Percentiles rank a stretch among this genome's conserved stretches.
Conservation (phyloP, 2,888 invertebrate genomes). For the Euplexia lucipara region DNA sequence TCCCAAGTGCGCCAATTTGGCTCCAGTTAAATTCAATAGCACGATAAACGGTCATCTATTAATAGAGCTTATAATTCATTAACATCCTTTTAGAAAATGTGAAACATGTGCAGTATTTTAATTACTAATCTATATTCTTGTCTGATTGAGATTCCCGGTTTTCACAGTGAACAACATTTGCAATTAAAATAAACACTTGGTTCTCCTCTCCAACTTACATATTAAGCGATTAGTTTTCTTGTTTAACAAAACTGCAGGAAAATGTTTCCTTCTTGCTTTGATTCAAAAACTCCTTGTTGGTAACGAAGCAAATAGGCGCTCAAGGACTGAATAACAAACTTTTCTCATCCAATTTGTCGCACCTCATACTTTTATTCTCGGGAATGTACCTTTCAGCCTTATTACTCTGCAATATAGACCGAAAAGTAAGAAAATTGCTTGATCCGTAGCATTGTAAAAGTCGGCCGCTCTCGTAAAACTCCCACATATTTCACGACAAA, state of each 20-base stretch:
- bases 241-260: constrained; percentile 48
- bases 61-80: constrained; percentile 17
- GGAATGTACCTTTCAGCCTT: constrained; percentile 81
- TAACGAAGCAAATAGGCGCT: constrained; percentile 73
- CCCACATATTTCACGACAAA: constrained; percentile 90
- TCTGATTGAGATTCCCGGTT: background rate
- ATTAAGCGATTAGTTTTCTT: constrained; percentile 45
- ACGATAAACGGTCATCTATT: constrained; percentile 44
- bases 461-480: constrained; percentile 87
- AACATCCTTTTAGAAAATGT: constrained; percentile 11
- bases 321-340: constrained; percentile 79
- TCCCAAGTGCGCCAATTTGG: constrained; percentile 61
- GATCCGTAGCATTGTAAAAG: constrained; percentile 89
- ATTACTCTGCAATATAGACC: constrained; percentile 82
- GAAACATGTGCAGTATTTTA: background rate
- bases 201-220: constrained; percentile 28
- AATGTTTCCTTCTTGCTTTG: constrained; percentile 65
- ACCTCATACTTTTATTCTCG: constrained; percentile 85
- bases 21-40: constrained; percentile 64
- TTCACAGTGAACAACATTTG: constrained; percentile 1
- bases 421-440: constrained; percentile 86
- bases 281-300: constrained; percentile 68
- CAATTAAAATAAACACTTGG: constrained; percentile 40
- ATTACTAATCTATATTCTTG: constrained; percentile 1
- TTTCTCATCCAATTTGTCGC: constrained; percentile 88